Conservation (phyloP, 2,888 invertebrate genomes). For the Abrostola triplasia region DNA sequence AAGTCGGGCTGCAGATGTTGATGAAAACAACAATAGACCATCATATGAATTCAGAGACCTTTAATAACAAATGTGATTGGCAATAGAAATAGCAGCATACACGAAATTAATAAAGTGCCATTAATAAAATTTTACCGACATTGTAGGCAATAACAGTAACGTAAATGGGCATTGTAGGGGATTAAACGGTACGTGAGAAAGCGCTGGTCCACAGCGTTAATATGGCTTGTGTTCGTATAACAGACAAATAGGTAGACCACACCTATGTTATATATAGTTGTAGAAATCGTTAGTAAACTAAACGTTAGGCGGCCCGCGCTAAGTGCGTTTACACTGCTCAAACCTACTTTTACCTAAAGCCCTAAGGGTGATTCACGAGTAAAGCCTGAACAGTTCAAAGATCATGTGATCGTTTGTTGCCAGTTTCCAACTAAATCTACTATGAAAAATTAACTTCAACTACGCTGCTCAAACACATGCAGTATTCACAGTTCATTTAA, state of each 20-base stretch:
- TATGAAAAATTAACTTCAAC: too few species aligned
- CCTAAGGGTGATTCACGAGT: too few species aligned
- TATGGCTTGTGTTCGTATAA: constrained; percentile 37
- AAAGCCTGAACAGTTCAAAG: too few species aligned
- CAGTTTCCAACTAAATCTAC: too few species aligned
- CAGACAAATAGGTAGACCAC: constrained; percentile 38
- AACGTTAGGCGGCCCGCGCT: not conserved
- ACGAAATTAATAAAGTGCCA: constrained; percentile 26
- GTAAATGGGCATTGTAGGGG: constrained; percentile 24
- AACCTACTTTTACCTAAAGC: too few species aligned
- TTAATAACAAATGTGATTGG: not conserved
- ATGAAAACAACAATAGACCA: too few species aligned
- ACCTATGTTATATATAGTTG: constrained; percentile 13
- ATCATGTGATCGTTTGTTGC: too few species aligned
- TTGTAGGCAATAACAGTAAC: constrained; percentile 31
- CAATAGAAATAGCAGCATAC: constrained; percentile 20
- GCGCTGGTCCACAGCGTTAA: constrained; percentile 32
- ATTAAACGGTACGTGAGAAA: constrained; percentile 53
- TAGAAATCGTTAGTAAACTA: constrained; percentile 5
- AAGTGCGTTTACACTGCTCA: constrained; percentile 3
- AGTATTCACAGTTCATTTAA: too few species aligned
- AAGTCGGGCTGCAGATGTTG: too few species aligned
- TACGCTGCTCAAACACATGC: too few species aligned
- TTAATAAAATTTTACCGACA: constrained; percentile 29
- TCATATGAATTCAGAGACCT: too few species aligned